These are phyloP conservation scores for Nothocercus nigrocapillus DNA, from an alignment of 2,113 vertebrate genomes.

Conservation along the genomic window DNA sequence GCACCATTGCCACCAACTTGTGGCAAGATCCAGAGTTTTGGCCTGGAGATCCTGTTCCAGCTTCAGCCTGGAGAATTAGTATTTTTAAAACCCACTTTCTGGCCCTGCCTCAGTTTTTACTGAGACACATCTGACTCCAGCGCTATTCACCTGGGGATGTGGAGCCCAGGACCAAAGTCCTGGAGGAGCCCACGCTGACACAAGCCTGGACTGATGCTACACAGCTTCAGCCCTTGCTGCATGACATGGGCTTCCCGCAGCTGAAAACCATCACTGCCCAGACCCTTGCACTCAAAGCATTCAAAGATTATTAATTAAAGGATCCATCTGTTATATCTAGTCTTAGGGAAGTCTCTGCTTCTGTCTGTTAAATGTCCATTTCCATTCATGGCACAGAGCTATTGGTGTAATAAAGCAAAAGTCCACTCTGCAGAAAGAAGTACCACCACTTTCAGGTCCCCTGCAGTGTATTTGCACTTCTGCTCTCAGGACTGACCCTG, in stretches of 20 bases:
- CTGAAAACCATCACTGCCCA: too few relatives aligned
- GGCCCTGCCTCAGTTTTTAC: background rate
- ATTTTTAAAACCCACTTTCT: background rate
- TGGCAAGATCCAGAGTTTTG: background rate
- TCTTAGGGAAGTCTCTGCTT: background rate
- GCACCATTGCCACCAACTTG: too few relatives aligned
- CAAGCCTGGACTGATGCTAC: too few relatives aligned
- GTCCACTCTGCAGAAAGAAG: background rate
- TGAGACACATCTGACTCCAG: background rate
- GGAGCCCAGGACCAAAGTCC: too few relatives aligned
- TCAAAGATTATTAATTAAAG: too few relatives aligned
- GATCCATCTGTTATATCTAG: background rate
- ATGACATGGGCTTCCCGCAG: too few relatives aligned
- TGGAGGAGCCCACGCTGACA: too few relatives aligned
- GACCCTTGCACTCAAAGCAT: too few relatives aligned
- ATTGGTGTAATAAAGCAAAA: background rate
- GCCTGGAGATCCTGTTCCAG: background rate
- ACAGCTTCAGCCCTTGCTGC: too few relatives aligned
- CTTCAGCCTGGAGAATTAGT: background rate
- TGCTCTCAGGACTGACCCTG: background rate
- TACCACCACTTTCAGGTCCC: background rate
- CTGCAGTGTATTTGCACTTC: background rate
- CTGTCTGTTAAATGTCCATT: background rate
- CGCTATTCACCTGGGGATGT: too few relatives aligned
- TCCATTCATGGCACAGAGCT: background rate